Evolutionary conservation across 2,797 vertebrate genomes (phyloP).

Genomic region (Taenioides sp.): DNA sequence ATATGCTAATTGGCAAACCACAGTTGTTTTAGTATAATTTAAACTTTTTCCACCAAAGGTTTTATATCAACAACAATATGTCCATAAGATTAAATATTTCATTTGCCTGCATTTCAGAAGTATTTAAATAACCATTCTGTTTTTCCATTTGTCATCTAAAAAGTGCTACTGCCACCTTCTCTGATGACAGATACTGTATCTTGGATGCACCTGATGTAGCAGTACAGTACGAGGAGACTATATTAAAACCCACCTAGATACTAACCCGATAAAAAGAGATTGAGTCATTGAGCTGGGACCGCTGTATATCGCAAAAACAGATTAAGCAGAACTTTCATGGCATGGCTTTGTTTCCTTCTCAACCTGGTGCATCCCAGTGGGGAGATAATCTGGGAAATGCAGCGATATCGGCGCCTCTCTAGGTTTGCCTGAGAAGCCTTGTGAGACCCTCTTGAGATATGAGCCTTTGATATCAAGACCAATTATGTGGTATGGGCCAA

Average conservation of each 20-base stretch:
- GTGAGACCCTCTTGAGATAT: constrained; percentile 76
- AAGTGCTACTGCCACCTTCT: not conserved
- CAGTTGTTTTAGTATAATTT: no score
- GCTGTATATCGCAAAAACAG: constrained; percentile 63
- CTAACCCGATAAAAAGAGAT: constrained; percentile 49
- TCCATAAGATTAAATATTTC: not conserved
- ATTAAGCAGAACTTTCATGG: constrained; percentile 71
- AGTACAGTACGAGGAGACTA: not conserved
- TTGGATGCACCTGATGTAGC: not conserved
- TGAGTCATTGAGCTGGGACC: constrained; percentile 55
- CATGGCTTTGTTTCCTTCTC: constrained; percentile 64
- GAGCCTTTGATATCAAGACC: constrained; percentile 78
- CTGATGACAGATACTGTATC: not conserved
- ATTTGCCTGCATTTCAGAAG: not conserved
- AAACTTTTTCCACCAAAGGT: no score
- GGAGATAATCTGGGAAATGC: constrained; percentile 73
- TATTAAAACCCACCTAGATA: constrained; percentile 21
- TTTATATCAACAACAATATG: not conserved
- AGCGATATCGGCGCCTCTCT: constrained; percentile 71
- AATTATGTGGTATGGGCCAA: constrained; percentile 67
- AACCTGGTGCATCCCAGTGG: constrained; percentile 62
- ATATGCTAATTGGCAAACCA: no score
- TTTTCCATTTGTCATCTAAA: not conserved
- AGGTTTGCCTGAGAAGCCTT: constrained; percentile 73
- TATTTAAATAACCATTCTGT: not conserved